Evolutionary conservation across 2,888 invertebrate species (phyloP), one percentile per base, ranked within the genome.

Genomic region (Plagodis pulveraria): DNA sequence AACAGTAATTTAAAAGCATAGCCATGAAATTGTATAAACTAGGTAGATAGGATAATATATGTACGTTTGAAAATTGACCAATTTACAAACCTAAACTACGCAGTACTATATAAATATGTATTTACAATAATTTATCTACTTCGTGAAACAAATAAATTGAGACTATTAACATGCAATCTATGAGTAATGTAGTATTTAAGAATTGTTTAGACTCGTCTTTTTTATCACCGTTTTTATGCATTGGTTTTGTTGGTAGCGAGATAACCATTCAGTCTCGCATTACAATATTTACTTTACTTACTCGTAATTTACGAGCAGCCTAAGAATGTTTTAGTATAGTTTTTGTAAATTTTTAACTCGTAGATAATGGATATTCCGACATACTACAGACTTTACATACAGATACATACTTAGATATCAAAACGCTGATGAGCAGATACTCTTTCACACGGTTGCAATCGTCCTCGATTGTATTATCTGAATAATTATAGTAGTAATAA

Each of bases 61-160:
- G 72, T 78, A 80, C 76, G 72, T 77, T 76, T 84, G 78, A 81
- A 83, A 91, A 91, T 91, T 91, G 90, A 91, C 89, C 78, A 83
- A 86, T 84, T 89, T 87, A 89, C 83, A 83, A 83, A 82, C 74
- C 84, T 89, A 87, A 72, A 66, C 81, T 87, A 86, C 72, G 51
- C 77, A 77, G 70, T 77, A 76, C 72, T 55, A 64, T 62, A 65
- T 67, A 67, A 61, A 58, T 62, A 63, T 55, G 56, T 56, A 83
- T 80, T 78, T 84, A 84, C 83, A 83, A 71, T 63, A 54, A 63
- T 53, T 42, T 66, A 74, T 66, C 67, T 73, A 77, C 63, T 63
- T 64, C 70, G 70, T 74, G 67, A 69, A 69, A 73, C 65, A 78
- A 77, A 66, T 40, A 67, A 69, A 50, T 50, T 42, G 42, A 46